Percentiles rank a stretch among this genome's conserved stretches.
Evolutionary conservation across 2,113 vertebrate genomes (phyloP).

Genomic region (Corydoras sp.): DNA sequence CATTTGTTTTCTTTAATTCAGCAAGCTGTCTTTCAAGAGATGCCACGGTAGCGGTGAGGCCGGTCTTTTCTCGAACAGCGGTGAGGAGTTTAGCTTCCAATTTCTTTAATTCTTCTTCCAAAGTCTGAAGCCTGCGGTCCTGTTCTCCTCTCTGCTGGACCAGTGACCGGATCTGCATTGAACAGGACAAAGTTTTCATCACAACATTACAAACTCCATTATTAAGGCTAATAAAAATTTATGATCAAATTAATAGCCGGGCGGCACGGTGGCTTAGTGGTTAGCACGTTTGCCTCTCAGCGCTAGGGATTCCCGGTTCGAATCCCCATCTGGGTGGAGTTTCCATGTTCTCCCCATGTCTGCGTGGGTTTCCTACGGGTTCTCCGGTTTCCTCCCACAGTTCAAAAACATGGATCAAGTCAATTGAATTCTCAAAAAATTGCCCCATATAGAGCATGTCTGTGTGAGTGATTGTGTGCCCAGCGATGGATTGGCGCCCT

Average conservation of each 20-base stretch:
- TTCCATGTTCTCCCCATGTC: too few species aligned
- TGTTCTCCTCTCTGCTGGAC: slow-evolving; percentile 80
- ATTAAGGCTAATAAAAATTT: not conserved
- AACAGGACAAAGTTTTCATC: not conserved
- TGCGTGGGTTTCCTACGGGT: too few species aligned
- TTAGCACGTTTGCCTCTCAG: too few species aligned
- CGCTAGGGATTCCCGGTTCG: too few species aligned
- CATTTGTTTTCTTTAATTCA: slow-evolving; percentile 80
- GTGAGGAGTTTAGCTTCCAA: slow-evolving; percentile 76
- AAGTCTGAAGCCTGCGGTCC: slow-evolving; percentile 68
- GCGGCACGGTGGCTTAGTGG: too few species aligned
- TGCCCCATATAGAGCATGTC: too few species aligned
- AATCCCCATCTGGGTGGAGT: too few species aligned
- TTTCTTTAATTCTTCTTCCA: slow-evolving; percentile 80
- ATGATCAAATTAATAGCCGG: not conserved
- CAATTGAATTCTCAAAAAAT: too few species aligned
- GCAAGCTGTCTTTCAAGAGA: slow-evolving; percentile 80
- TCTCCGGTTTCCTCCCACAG: too few species aligned
- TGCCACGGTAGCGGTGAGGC: slow-evolving; percentile 71
- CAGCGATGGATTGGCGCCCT: too few species aligned
- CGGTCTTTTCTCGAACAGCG: slow-evolving; percentile 79
- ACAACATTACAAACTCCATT: not conserved
- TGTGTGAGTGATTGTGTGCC: too few species aligned
- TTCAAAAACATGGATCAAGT: too few species aligned
- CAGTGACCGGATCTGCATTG: slow-evolving; percentile 75